Evolutionary conservation across 2,888 invertebrate species (phyloP), one percentile per base, ranked within the genome.

Genomic region (Seira musarum): DNA sequence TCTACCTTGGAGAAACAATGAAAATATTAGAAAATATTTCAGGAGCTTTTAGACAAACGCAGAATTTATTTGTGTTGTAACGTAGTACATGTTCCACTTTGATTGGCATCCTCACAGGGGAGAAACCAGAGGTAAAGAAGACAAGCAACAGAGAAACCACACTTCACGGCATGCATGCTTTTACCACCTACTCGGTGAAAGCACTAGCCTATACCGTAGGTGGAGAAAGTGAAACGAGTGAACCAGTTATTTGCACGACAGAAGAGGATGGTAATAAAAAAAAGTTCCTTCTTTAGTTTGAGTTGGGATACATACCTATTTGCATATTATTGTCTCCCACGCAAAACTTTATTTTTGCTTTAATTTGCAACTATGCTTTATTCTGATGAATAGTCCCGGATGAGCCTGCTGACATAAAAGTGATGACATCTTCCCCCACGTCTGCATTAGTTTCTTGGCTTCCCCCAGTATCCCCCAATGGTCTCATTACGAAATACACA

Each of bases 131-230:
- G 74, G 85, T 86, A 68, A 87, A 87, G 76, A 85, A 86, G 70
- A 87, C 87, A 46, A 83, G 87, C 6, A 87, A 87, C 63, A 68
- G 85, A 24, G 87, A 87, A 70, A 87, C 87, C 35, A 87, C 85
- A 64, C 84, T 88, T 67, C 87, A 87, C 66, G 87, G 87, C 19
- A 87, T 90, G 61, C 88, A 89, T 84, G 89, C 89, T 80, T 90
- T 87, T 87, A 89, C 90, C 21, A 90, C 90, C 87, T 91, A 90
- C 88, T 90, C 89, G 72, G 87, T 90, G 24, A 88, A 89, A 86
- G 89, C 90, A 21, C 86, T 89, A 79, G 90, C 90, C 17, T 90
- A 88, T 87, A 90, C 90, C 0, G 86, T 89, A 19, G 89, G 88
- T 64, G 91, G 90, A 1, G 89, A 90, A 81, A 90, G 90, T 15